Conservation (phyloP, 2,113 vertebrate genomes). For the Spheniscus mendiculus region DNA sequence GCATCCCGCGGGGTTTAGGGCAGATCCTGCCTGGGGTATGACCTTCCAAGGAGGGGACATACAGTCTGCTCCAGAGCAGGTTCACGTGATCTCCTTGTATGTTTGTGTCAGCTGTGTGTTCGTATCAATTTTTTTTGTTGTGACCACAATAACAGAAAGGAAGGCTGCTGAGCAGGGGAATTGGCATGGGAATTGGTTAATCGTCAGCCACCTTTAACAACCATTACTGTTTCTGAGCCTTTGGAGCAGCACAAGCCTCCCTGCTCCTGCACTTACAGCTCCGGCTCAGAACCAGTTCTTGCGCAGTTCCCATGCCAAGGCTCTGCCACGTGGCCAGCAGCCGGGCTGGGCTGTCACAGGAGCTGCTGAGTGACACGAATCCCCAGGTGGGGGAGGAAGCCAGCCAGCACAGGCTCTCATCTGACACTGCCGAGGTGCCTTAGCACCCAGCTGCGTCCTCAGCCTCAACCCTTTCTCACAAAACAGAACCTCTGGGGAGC, state of each 20-base stretch:
- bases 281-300: not conserved
- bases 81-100: not conserved
- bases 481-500: not conserved
- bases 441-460: not conserved
- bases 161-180: not conserved
- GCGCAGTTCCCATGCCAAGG: not conserved
- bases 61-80: not conserved
- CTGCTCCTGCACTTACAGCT: not conserved
- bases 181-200: not conserved
- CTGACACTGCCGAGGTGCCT: not conserved
- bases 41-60: not conserved
- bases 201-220: not conserved
- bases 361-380: conserved; percentile 24
- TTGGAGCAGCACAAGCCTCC: not conserved
- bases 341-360: not conserved
- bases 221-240: not conserved
- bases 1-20: not conserved
- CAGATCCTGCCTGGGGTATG: not conserved
- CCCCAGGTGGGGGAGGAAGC: conserved; percentile 3
- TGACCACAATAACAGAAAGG: not conserved
- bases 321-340: not conserved
- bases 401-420: not conserved
- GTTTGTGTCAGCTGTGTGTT: not conserved
- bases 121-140: not conserved
- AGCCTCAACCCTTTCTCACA: not conserved